phyloP scores from a whole-genome alignment of 2,797 vertebrate genomes.

The Chelon labrosus region DNA sequence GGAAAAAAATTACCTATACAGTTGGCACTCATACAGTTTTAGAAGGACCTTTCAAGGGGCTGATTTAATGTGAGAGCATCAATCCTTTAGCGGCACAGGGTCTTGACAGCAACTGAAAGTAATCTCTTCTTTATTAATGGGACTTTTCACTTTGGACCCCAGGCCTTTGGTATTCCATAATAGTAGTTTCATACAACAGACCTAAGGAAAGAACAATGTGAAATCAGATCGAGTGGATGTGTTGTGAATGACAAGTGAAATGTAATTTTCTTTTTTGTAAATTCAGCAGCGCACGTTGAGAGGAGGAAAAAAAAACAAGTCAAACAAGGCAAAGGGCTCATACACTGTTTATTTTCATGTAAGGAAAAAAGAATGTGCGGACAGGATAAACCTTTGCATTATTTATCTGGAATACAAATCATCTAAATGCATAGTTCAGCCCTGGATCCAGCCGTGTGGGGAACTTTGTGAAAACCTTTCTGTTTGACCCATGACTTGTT shows the following conservation, averaged over 20 bases:
- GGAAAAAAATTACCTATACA: slow-evolving; percentile 61
- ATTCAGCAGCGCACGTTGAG: slow-evolving; percentile 43
- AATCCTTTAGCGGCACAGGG: slow-evolving; percentile 76
- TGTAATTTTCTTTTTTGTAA: slow-evolving; percentile 36
- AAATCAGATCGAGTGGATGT: slow-evolving; percentile 76
- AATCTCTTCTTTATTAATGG: slow-evolving; percentile 86
- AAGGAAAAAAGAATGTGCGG: not conserved
- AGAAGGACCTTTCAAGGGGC: slow-evolving; percentile 79
- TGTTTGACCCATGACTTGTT: not conserved
- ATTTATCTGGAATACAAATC: not conserved
- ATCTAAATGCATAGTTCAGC: not conserved
- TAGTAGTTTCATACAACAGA: slow-evolving; percentile 69
- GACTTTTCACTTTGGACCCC: slow-evolving; percentile 80
- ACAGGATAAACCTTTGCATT: not conserved
- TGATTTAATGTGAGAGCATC: slow-evolving; percentile 81
- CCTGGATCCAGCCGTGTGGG: not conserved
- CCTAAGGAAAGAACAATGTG: slow-evolving; percentile 77
- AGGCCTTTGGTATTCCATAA: slow-evolving; percentile 78
- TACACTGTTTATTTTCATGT: slow-evolving; percentile 5
- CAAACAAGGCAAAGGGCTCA: too few species aligned
- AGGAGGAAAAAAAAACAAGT: not conserved
- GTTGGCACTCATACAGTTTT: slow-evolving; percentile 70
- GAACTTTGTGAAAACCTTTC: not conserved
- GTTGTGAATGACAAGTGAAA: slow-evolving; percentile 71
- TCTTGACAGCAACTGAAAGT: slow-evolving; percentile 80